Conservation (phyloP, 2,888 invertebrate species). For the Drosophila flavopinicola region DNA sequence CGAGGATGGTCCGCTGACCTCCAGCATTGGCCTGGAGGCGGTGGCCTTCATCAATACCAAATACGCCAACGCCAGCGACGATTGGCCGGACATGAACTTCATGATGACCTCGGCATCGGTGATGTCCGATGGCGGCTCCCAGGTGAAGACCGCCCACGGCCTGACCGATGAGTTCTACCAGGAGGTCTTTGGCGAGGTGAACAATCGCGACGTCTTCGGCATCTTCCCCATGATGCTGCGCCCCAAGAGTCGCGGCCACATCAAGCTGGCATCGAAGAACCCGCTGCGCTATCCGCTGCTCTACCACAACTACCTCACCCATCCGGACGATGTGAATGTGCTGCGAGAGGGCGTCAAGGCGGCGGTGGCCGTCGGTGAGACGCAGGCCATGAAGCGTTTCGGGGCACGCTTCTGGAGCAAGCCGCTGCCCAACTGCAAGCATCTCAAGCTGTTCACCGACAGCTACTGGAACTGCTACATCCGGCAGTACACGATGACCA, state of each 20-base stretch:
- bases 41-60: constrained; percentile 95
- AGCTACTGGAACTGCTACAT: constrained; percentile 95
- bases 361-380: constrained; percentile 91
- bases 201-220: constrained; percentile 91
- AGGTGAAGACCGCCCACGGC: constrained; percentile 92
- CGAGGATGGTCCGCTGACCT: constrained; percentile 94
- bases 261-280: constrained; percentile 89
- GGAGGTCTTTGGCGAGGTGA: constrained; percentile 89
- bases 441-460: constrained; percentile 90
- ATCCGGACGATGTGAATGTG: constrained; percentile 93
- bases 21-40: constrained; percentile 93
- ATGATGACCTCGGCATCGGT: constrained; percentile 94
- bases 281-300: constrained; percentile 93
- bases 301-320: constrained; percentile 95
- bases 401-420: constrained; percentile 91
- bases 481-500: constrained; percentile 93
- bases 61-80: constrained; percentile 93
- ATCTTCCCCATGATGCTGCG: constrained; percentile 95
- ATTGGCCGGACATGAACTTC: constrained; percentile 96
- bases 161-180: constrained; percentile 92
- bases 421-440: constrained; percentile 92
- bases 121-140: constrained; percentile 92
- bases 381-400: constrained; percentile 90
- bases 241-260: constrained; percentile 92
- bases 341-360: constrained; percentile 94